Base-by-base conservation (phyloP, 2,113 vertebrate species). In the Notechis scutatus region DNA sequence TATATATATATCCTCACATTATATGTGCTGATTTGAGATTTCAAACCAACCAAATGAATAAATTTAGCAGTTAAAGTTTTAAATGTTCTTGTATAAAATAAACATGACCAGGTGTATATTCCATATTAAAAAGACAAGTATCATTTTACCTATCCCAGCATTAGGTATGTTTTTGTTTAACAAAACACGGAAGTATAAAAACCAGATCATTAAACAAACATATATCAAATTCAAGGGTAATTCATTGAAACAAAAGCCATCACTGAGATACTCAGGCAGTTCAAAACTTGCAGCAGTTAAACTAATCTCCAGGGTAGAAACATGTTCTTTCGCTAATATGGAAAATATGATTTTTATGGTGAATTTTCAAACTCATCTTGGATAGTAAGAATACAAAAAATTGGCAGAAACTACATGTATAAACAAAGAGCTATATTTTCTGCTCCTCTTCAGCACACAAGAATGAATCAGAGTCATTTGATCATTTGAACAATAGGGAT, bases 21-120 rank as follows among this genome's bases (percentile, higher is more conserved):
- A 23, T 74, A n/a, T 11, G 1, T 47, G 15, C 1, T 87, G 61
- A 59, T 9, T 0, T 0, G 4, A 47, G 21, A 26, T 92, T 92
- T n/a, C 0, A 0, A 7, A 90, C 21, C 14, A 45, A 24, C 85
- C 85, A 86, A 86, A 86, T n/a, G 21, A 23, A 86, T 86, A 86
- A 86, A 47, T 42, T 86, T 86, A 86, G 85, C 39, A 47, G 10
- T 47, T 86, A 47, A 26, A 86, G 1, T 86, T 23, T 34, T 74
- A 47, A 86, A 10, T 1, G 24, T 21, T 42, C 85, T 86, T 86
- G 8, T 86, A 23, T 50, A 26, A 86, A 86, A 86, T 86, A 47
- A 47, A 26, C 24, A 45, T 86, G 45, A 45, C 42, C 24, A 26
- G 45, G 42, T 86, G 42, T 86, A 50, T 47, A 11, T 26, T 86